Base-by-base conservation (phyloP, 2,888 invertebrate genomes). In the Drosophila ustulata region DNA sequence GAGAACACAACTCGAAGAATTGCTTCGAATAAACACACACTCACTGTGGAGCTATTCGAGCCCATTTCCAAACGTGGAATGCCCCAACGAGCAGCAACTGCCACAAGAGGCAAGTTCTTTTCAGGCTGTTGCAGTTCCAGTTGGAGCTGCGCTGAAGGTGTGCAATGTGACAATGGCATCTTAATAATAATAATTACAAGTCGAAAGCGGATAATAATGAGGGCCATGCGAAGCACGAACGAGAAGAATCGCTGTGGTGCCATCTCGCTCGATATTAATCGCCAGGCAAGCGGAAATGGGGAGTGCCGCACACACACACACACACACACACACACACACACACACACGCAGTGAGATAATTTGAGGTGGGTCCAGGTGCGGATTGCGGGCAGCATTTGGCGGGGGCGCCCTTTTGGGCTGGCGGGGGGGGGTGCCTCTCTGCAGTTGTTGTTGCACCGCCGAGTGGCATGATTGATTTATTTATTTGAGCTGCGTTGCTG, bases 391-490 rank as follows among this genome's bases (percentile, higher is more conserved):
- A 9, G 34, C 37, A 28, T 30, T 9, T 32, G 26, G 30, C 37
- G 53, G 32, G 45, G 37, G 52, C 52, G 61, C 47, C 61, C 32
- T 32, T 63, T 41, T 49, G 37, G 59, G 43, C 18, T n/a, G n/a
- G 43, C 18, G 37, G n/a, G 37, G 11, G 37, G 32, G 1, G 32
- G 41, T 25, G 34, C 18, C 18, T 18, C 28, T 28, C 41, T 32
- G 3, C 18, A 18, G 18, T 13, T 55, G 69, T 25, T 69, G 50
- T 43, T 73, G 66, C 75, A 71, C 39, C 71, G 71, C 67, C 71
- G 62, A 71, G 62, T 67, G 71, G 69, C 75, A 79, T 89, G 89
- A 89, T 89, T 89, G 89, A 89, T 89, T 88, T 87, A 89, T 89
- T 89, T 89, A 81, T 87, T 87, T 84, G 78, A 75, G 68, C 65